phyloP scores from a whole-genome alignment of 2,888 invertebrate species.

The Protula sp. region DNA sequence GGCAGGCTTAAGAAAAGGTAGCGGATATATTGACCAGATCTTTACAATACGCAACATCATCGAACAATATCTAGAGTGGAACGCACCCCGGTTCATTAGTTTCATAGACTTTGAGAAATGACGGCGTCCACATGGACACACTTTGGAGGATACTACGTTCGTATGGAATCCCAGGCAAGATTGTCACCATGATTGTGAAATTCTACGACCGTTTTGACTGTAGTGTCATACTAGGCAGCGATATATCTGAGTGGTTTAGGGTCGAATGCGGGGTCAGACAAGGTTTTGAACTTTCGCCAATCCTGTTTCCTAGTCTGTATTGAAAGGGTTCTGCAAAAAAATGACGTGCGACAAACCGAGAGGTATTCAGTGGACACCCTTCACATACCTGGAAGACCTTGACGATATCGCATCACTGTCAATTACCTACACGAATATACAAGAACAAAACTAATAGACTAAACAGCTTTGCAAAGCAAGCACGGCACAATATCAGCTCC shows the following conservation, averaged over 20 bases:
- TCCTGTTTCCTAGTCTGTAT: conserved; percentile 10
- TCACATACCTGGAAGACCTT: conserved; percentile 10
- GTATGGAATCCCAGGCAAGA: conserved; percentile 11
- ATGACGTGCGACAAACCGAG: conserved; percentile 1
- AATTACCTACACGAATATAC: too few species aligned
- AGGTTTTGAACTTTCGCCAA: conserved; percentile 6
- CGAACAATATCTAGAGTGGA: too few species aligned
- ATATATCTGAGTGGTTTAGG: too few species aligned
- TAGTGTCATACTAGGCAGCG: too few species aligned
- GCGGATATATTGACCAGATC: conserved; percentile 14
- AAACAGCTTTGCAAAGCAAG: neutral
- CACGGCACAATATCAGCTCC: neutral
- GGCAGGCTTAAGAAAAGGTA: conserved; percentile 12
- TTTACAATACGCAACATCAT: too few species aligned
- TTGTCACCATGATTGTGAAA: conserved; percentile 5
- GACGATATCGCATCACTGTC: conserved; percentile 7
- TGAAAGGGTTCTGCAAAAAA: conserved; percentile 9
- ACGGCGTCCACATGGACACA: conserved; percentile 12
- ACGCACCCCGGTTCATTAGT: conserved; percentile 11
- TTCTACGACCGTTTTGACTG: conserved; percentile 8
- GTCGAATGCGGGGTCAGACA: conserved; percentile 19
- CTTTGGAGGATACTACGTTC: conserved; percentile 12
- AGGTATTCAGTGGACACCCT: too few species aligned
- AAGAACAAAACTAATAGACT: too few species aligned
- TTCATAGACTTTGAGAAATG: conserved; percentile 17